Conservation (phyloP, 2,888 invertebrate species). For the Lysandra coridon region DNA sequence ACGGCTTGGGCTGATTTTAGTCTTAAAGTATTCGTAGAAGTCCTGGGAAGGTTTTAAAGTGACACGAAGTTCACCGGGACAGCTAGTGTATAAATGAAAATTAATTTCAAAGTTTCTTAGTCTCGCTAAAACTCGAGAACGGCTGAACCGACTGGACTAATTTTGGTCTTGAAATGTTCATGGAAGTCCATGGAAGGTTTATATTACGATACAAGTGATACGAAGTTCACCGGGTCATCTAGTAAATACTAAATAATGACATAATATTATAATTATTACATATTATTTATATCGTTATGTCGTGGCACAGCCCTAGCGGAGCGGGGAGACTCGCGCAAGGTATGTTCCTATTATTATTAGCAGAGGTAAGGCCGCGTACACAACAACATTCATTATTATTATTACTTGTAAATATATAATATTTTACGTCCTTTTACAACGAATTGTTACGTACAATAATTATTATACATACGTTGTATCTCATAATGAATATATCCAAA, state of each 20-base stretch:
- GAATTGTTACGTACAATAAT: neutral
- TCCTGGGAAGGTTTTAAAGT: too few species aligned
- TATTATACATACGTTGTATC: too few species aligned
- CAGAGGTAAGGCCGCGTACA: conserved; percentile 53
- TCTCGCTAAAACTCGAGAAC: too few species aligned
- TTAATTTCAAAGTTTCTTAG: too few species aligned
- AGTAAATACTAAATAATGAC: neutral
- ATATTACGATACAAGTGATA: neutral
- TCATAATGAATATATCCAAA: too few species aligned
- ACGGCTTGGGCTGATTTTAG: too few species aligned
- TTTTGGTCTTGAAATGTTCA: too few species aligned
- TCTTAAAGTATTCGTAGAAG: too few species aligned
- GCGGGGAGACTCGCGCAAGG: conserved; percentile 57
- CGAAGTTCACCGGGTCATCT: neutral
- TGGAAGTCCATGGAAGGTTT: too few species aligned
- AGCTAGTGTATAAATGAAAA: too few species aligned
- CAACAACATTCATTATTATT: conserved; percentile 41
- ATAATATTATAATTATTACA: neutral
- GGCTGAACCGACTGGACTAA: too few species aligned
- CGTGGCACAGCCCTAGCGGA: conserved; percentile 41
- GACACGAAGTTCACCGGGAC: too few species aligned
- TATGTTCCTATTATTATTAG: conserved; percentile 76
- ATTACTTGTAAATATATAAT: neutral
- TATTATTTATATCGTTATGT: neutral
- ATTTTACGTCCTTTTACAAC: neutral